A percentile compares a stretch with the other conserved stretches of the same genome.
phyloP scores from a whole-genome alignment of 2,113 vertebrate species.

The Ranitomeya variabilis region DNA sequence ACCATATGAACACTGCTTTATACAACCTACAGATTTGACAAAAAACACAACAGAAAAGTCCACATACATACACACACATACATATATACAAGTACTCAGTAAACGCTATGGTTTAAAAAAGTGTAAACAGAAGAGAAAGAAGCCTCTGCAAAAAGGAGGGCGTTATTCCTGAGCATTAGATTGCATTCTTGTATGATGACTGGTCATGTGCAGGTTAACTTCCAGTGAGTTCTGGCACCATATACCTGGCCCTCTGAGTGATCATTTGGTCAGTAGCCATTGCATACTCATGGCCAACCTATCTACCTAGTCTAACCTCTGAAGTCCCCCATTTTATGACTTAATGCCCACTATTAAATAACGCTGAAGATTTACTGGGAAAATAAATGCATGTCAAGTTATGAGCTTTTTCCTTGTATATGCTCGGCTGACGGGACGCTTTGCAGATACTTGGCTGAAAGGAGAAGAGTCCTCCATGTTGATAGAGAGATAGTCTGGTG shows the following conservation, averaged over 20 bases:
- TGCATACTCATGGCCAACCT: neutral
- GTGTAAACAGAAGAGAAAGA: neutral
- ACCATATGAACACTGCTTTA: neutral
- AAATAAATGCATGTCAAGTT: slow-evolving; percentile 59
- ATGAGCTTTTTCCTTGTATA: slow-evolving; percentile 88
- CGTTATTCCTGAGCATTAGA: neutral
- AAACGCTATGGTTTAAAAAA: neutral
- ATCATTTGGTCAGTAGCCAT: neutral
- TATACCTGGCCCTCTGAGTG: neutral
- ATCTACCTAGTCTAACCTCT: neutral
- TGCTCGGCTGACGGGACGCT: slow-evolving; percentile 66
- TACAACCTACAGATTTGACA: neutral
- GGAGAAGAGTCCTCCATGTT: slow-evolving; percentile 76
- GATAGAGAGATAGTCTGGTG: neutral
- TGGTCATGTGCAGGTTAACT: neutral
- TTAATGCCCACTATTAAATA: no score
- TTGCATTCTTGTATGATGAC: neutral
- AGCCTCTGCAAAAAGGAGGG: slow-evolving; percentile 24
- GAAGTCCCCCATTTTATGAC: neutral
- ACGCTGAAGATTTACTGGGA: neutral
- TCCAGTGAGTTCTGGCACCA: neutral
- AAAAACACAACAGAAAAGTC: neutral
- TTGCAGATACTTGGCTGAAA: slow-evolving; percentile 62
- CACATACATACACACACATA: neutral
- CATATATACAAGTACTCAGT: slow-evolving; percentile 24